These are phyloP conservation scores for Ophioninae sp. DNA, from an alignment of 2,888 invertebrate species.

Conservation along the genomic window DNA sequence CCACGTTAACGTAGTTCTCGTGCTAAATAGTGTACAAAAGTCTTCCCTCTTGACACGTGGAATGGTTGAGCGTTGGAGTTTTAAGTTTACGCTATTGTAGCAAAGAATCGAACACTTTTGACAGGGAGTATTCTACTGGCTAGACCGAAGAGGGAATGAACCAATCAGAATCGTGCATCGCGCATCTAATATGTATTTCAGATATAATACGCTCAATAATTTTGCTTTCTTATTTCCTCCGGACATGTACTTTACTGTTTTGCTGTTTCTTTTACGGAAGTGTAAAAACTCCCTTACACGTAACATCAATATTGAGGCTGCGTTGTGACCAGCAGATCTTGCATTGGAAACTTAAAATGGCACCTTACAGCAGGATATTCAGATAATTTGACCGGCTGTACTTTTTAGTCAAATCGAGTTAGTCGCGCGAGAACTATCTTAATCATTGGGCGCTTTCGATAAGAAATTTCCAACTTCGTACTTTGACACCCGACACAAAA, in stretches of 20 bases:
- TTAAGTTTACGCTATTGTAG: background rate
- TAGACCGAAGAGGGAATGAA: background rate
- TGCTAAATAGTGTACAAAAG: background rate
- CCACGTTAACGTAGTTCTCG: constrained; percentile 1
- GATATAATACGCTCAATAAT: background rate
- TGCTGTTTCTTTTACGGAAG: background rate
- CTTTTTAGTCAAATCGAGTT: background rate
- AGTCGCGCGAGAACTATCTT: background rate
- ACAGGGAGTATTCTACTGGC: background rate
- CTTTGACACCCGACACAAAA: background rate
- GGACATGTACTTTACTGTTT: no score
- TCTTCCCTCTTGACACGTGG: background rate
- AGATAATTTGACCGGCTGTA: background rate
- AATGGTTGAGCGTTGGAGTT: background rate
- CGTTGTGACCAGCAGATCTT: background rate
- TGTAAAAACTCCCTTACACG: background rate
- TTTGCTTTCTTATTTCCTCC: background rate
- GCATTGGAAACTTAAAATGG: background rate
- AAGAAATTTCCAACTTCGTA: background rate
- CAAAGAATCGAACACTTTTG: background rate
- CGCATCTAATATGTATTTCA: background rate
- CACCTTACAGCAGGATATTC: background rate
- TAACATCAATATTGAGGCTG: background rate
- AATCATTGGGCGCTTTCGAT: background rate
- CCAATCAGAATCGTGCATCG: background rate